phyloP scores from a whole-genome alignment of 2,113 vertebrate species.

The Leptodactylus fuscus region DNA sequence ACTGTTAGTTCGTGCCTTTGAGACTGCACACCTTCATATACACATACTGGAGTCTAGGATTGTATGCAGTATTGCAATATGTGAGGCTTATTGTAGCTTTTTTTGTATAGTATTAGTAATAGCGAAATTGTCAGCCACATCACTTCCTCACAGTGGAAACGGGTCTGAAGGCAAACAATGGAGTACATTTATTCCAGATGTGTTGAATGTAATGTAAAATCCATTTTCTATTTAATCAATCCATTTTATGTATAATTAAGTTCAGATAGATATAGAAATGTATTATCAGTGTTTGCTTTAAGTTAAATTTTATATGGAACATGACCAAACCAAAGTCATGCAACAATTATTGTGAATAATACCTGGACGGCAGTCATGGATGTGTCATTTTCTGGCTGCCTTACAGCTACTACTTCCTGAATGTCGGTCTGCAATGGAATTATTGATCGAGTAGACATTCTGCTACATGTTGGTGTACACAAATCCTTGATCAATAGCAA shows the following conservation, averaged over 20 bases:
- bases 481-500: slow-evolving; percentile 7
- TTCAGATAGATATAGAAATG: neutral
- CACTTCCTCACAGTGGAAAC: neutral
- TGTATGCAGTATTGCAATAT: too few species aligned
- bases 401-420: neutral
- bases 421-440: neutral
- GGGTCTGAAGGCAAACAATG: neutral
- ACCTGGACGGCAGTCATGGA: neutral
- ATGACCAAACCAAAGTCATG: neutral
- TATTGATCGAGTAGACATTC: neutral
- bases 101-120: too few species aligned
- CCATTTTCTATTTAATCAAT: neutral
- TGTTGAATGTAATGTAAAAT: neutral
- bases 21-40: too few species aligned
- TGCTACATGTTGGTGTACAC: neutral
- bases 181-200: neutral
- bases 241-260: neutral
- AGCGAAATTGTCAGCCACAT: neutral
- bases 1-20: too few species aligned
- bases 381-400: neutral
- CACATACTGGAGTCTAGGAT: too few species aligned
- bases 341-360: neutral
- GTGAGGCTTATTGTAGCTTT: too few species aligned
- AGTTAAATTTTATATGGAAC: neutral
- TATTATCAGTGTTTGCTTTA: neutral